These are phyloP conservation scores for Araneus ventricosus DNA, from an alignment of 1,140 invertebrate genomes.

Conservation along the genomic window DNA sequence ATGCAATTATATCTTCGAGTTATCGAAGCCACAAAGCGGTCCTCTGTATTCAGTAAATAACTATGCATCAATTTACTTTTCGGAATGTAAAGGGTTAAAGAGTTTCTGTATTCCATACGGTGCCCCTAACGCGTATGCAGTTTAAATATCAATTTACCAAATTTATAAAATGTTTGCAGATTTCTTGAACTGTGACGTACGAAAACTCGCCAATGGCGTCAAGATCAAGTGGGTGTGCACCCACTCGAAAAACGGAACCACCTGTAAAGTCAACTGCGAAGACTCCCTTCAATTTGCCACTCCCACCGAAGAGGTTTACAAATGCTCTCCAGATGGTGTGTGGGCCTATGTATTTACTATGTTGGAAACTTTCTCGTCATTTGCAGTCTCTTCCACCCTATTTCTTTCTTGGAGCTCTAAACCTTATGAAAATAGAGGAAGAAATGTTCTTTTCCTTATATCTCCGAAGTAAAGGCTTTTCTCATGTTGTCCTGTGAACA, in stretches of 20 bases:
- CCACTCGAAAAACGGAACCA: slow-evolving; percentile 56
- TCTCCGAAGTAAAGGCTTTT: no score
- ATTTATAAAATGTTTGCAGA: slow-evolving; percentile 37
- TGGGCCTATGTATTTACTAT: no score
- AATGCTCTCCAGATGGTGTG: slow-evolving; percentile 22
- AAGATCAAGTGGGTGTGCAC: slow-evolving; percentile 63
- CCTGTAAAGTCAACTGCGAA: slow-evolving; percentile 37
- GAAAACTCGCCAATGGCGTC: background rate
- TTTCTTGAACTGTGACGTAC: slow-evolving; percentile 62
- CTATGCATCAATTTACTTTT: no score
- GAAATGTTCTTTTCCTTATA: no score
- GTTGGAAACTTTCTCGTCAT: no score
- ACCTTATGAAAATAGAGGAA: no score
- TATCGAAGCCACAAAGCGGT: no score
- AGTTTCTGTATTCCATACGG: background rate
- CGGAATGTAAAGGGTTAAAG: background rate
- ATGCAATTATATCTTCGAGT: no score
- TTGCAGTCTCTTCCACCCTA: no score
- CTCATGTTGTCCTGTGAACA: no score
- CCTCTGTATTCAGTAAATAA: no score
- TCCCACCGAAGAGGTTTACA: slow-evolving; percentile 12
- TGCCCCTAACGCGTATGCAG: background rate
- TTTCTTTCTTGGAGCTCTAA: no score
- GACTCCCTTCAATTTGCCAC: background rate
- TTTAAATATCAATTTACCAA: background rate